Percentiles rank a stretch among this genome's conserved stretches.
These are phyloP conservation scores for Etia nguti DNA, from an alignment of 2,113 vertebrate genomes.

Conservation along the genomic window DNA sequence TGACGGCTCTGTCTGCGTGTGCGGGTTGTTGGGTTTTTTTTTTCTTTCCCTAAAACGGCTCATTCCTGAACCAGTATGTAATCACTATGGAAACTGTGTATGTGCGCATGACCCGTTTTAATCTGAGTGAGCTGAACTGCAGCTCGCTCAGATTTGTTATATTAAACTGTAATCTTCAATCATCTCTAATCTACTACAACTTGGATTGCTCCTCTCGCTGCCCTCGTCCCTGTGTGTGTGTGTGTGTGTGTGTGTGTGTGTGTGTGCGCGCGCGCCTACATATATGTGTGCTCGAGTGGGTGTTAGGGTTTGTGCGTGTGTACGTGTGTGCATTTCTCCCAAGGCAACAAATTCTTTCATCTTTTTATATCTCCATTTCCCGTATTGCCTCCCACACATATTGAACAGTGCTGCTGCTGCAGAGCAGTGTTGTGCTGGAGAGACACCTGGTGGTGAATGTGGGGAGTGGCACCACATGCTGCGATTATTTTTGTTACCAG, in stretches of 20 bases:
- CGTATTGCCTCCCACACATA: conserved; percentile 20
- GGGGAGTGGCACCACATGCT: neutral
- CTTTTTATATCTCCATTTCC: conserved; percentile 30
- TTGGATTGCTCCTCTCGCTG: conserved; percentile 30
- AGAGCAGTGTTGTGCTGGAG: neutral
- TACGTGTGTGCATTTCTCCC: neutral
- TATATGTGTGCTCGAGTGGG: neutral
- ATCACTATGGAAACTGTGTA: conserved; percentile 55
- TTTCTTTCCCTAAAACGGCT: neutral
- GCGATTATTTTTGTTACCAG: neutral
- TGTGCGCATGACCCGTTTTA: neutral
- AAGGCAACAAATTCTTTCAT: conserved; percentile 21
- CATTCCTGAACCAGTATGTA: neutral
- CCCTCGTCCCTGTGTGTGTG: neutral
- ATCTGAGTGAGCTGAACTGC: conserved; percentile 17
- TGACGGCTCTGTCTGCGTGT: neutral
- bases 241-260: neutral
- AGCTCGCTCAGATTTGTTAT: conserved; percentile 36
- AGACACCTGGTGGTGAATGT: conserved; percentile 57
- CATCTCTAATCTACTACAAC: conserved; percentile 48
- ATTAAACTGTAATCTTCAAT: conserved; percentile 55
- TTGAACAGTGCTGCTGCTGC: neutral
- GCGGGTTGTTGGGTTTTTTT: neutral
- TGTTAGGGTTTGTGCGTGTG: neutral
- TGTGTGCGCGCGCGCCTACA: neutral